Conservation (phyloP, 2,113 vertebrate genomes). For the Tetraodon nigroviridis region DNA sequence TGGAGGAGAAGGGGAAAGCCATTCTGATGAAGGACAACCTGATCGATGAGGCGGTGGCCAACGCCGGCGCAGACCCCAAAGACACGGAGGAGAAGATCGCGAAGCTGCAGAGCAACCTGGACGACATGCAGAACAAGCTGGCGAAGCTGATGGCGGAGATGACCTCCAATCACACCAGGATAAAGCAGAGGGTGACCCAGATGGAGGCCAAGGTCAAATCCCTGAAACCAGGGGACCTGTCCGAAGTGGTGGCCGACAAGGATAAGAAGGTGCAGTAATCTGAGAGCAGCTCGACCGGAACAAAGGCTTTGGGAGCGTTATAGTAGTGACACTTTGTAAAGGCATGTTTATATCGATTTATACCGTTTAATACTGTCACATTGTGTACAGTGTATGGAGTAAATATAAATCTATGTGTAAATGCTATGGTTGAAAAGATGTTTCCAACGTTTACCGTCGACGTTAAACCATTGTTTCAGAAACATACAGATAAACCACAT, state of each 20-base stretch:
- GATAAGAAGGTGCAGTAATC: constrained; percentile 72
- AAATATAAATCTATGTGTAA: constrained; percentile 22
- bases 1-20: constrained; percentile 95
- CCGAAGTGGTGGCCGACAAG: constrained; percentile 71
- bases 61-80: constrained; percentile 81
- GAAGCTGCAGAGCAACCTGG: constrained; percentile 81
- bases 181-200: constrained; percentile 86
- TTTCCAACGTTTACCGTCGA: constrained; percentile 14
- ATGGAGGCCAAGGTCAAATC: constrained; percentile 83
- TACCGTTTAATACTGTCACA: constrained; percentile 61
- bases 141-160: constrained; percentile 86
- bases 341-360: constrained; percentile 59
- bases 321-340: constrained; percentile 47
- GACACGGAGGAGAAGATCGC: constrained; percentile 87
- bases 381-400: constrained; percentile 50
- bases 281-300: not conserved
- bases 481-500: not conserved
- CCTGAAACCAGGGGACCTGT: constrained; percentile 66
- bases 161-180: constrained; percentile 75
- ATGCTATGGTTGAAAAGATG: constrained; percentile 16
- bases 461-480: not conserved
- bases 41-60: constrained; percentile 87
- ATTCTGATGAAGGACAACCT: constrained; percentile 97
- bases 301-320: constrained; percentile 16
- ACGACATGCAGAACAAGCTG: constrained; percentile 81